These are phyloP conservation scores for Sarcophilus harrisii DNA, from an alignment of 2,797 vertebrate genomes.

Conservation along the genomic window DNA sequence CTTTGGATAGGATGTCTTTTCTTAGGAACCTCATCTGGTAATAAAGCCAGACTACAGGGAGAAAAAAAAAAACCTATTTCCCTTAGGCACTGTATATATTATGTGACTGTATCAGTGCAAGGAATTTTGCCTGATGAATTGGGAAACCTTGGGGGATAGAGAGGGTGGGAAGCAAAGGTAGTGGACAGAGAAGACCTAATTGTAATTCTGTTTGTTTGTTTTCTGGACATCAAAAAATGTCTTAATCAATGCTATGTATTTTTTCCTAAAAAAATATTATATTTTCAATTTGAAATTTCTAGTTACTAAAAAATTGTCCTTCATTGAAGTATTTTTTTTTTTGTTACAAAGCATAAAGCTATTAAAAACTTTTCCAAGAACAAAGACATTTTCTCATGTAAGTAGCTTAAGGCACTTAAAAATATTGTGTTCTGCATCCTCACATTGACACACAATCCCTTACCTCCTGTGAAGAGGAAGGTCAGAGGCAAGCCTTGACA, in stretches of 20 bases:
- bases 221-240: accelerated
- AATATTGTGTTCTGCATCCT: accelerated
- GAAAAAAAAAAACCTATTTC: background rate
- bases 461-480: accelerated
- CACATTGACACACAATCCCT: accelerated
- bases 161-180: too few species aligned
- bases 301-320: background rate
- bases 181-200: accelerated
- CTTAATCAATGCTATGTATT: accelerated
- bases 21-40: slow-evolving; percentile 33
- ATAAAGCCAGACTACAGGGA: slow-evolving; percentile 14
- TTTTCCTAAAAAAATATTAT: background rate
- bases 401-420: too few species aligned
- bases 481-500: accelerated
- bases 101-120: background rate
- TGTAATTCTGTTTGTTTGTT: background rate
- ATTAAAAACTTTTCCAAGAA: background rate
- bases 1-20: slow-evolving; percentile 28
- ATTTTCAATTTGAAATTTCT: background rate
- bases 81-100: background rate
- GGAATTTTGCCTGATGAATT: background rate
- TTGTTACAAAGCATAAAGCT: background rate
- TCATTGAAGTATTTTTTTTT: background rate
- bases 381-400: background rate
- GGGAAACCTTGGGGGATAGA: background rate